Conservation (phyloP, 2,797 vertebrate species). For the Bradypus variegatus region DNA sequence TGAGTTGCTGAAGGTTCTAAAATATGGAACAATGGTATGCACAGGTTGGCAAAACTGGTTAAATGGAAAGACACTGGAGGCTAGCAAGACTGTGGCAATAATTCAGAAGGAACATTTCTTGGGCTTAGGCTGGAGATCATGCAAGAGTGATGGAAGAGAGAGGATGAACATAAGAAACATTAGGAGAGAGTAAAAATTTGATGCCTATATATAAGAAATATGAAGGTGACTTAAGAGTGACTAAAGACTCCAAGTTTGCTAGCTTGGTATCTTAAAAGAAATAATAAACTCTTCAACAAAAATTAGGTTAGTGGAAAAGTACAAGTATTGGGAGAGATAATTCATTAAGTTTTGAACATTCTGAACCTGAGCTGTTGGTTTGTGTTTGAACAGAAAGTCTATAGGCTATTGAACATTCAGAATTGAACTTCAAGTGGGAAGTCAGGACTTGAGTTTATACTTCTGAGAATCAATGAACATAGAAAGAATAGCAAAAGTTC, state of each 20-base stretch:
- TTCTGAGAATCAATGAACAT: slow-evolving; percentile 5
- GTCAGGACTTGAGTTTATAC: neutral
- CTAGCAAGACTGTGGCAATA: neutral
- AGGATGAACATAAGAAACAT: neutral
- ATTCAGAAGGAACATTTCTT: neutral
- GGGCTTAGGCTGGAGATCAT: neutral
- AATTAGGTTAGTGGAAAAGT: neutral
- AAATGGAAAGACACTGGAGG: neutral
- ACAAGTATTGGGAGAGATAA: neutral
- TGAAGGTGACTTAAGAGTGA: neutral
- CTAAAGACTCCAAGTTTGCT: neutral
- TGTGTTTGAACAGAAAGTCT: neutral
- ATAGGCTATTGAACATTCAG: neutral
- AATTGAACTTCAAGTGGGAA: slow-evolving; percentile 12
- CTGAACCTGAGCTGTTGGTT: neutral
- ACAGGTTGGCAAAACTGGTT: neutral
- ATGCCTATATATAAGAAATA: neutral
- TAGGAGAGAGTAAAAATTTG: neutral
- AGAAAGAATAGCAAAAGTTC: neutral
- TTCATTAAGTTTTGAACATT: neutral
- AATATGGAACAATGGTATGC: neutral
- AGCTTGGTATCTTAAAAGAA: neutral
- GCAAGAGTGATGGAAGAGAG: neutral
- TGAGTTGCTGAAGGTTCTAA: neutral
- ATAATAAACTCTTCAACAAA: slow-evolving; percentile 28